These are phyloP conservation scores for Zaprionus davidi DNA, from an alignment of 1,140 invertebrate genomes.

Conservation along the genomic window DNA sequence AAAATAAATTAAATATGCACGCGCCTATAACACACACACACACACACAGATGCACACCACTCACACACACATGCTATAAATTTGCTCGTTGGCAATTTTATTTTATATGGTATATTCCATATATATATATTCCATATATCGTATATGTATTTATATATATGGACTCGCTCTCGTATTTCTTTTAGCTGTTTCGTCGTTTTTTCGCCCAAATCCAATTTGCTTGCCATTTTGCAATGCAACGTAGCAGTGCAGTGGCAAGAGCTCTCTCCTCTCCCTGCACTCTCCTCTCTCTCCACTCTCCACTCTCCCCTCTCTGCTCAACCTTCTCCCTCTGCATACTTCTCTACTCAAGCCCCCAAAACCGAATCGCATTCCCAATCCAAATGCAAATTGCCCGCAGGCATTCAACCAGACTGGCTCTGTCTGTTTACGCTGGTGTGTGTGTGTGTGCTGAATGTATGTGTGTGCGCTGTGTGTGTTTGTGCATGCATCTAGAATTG, in stretches of 20 bases:
- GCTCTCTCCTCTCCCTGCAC: neutral
- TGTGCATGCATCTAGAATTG: conserved; percentile 57
- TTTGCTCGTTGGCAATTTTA: conserved; percentile 23
- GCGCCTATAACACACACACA: neutral
- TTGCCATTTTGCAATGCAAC: conserved; percentile 65
- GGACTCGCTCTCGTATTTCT: conserved; percentile 5
- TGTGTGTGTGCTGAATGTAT: conserved; percentile 16
- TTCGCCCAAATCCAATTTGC: conserved; percentile 62
- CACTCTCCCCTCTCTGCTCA: neutral
- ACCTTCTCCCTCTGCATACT: neutral
- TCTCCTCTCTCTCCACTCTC: neutral
- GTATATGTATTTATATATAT: conserved; percentile 15
- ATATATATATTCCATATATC: conserved; percentile 3
- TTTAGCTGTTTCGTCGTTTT: conserved; percentile 22
- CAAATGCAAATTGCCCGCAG: conserved; percentile 71
- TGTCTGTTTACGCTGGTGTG: conserved; percentile 18
- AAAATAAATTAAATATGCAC: conserved; percentile 22
- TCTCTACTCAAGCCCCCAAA: conserved; percentile 29
- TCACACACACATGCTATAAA: conserved; percentile 10
- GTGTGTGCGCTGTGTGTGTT: conserved; percentile 13
- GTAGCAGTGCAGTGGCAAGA: conserved; percentile 22
- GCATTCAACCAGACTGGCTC: conserved; percentile 51
- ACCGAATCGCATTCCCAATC: conserved; percentile 34
- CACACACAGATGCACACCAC: neutral
- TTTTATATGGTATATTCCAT: conserved; percentile 5